Evolutionary conservation across 2,113 vertebrate species (phyloP), one percentile per base, ranked within the genome.

Genomic region (Mesembrinibis cayennensis): DNA sequence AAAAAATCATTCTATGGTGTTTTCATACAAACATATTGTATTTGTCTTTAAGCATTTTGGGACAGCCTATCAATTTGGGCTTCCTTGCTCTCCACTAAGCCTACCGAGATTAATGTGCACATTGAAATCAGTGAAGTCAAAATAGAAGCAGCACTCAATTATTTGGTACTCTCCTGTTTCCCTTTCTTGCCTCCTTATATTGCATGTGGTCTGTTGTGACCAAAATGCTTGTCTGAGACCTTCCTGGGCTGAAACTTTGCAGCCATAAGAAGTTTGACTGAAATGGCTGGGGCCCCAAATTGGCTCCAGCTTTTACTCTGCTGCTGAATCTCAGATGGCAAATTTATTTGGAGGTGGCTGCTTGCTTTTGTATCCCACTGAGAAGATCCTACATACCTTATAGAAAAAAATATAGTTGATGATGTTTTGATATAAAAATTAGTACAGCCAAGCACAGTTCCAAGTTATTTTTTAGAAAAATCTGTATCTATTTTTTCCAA

Each of bases 1-100:
- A 77, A 87, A 87, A 83, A 83, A 40, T 44, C 8, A 16, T 5
- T 32, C 15, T 66, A 4, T 26, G 20, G 7, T 0, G 0, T 30
- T 83, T 87, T 49, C 74, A 50, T 90, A 44, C 7, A 65, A 77
- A 61, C 21, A 32, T 12, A 11, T 2, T 36, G 7, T 36, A 44
- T 87, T 84, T 71, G 9, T 59, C 58, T 62, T 77, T 47, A 59
- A 80, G 62, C 44, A 55, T 15, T 76, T 76, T 69, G 52, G 36
- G 42, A 14, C 27, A 70, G 23, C 15, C 59, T 80, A 27, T 65
- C 30, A 53, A 0, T 69, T n/a, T 78, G 17, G 30, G 26, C 34
- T 84, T 91, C 38, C 38, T 58, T 67, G 17, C 25, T 58, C 69
- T 81, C 21, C 21, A 6, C 34, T 36, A 38, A 53, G 9, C 27